Evolutionary conservation across 2,797 vertebrate species (phyloP).

Genomic region (Eleutherodactylus coqui): DNA sequence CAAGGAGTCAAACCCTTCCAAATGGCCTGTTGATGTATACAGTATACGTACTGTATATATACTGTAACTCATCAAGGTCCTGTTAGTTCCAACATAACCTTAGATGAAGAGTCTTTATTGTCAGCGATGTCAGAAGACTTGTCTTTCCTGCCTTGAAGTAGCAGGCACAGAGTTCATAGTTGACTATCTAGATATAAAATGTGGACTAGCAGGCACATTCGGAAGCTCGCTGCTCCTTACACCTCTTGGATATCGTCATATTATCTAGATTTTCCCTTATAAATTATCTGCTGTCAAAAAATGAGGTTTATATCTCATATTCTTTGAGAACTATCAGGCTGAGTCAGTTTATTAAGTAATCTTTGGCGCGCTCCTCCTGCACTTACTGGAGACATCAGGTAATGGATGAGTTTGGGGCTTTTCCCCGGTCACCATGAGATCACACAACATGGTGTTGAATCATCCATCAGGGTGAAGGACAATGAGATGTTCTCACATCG

Average conservation of each 20-base stretch:
- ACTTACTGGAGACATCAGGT: background rate
- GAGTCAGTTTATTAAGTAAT: slow-evolving; percentile 16
- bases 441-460: background rate
- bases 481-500: background rate
- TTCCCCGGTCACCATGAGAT: background rate
- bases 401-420: background rate
- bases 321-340: background rate
- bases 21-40: no score
- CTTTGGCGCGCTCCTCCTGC: background rate
- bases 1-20: no score
- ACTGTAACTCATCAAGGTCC: no score
- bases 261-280: background rate
- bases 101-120: no score
- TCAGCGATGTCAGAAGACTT: no score
- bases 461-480: background rate
- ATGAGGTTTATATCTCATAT: background rate
- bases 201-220: background rate
- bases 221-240: background rate
- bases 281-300: background rate
- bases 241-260: background rate
- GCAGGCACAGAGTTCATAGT: no score
- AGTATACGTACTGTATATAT: no score
- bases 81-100: no score
- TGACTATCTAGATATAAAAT: background rate
- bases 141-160: no score